Evolutionary conservation across 2,888 invertebrate species (phyloP).

Genomic region (Emmelina monodactyla): DNA sequence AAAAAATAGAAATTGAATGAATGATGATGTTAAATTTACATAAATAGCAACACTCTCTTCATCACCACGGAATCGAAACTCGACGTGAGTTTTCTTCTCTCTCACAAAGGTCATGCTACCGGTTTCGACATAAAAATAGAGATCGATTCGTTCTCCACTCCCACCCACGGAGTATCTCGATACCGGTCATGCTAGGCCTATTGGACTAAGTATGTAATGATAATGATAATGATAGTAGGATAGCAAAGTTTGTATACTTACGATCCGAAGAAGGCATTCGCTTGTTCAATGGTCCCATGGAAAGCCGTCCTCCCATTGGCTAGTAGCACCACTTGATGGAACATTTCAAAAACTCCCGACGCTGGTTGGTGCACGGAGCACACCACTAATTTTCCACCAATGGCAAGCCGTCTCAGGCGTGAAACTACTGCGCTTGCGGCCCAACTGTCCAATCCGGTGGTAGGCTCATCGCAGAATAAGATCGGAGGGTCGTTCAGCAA

Average conservation of each 20-base stretch:
- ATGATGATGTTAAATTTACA: too few relatives aligned
- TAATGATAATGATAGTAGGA: too few relatives aligned
- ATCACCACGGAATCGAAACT: too few relatives aligned
- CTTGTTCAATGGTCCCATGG: conserved; percentile 77
- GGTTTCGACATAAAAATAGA: too few relatives aligned
- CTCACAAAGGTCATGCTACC: too few relatives aligned
- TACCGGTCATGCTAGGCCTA: too few relatives aligned
- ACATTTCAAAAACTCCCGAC: conserved; percentile 83
- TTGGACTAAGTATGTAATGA: too few relatives aligned
- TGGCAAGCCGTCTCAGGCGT: conserved; percentile 70
- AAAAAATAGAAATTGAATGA: too few relatives aligned
- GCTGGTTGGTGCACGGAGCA: conserved; percentile 93
- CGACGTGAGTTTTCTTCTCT: too few relatives aligned
- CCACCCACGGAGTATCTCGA: too few relatives aligned
- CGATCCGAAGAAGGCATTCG: conserved; percentile 74
- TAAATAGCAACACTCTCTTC: too few relatives aligned
- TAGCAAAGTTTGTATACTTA: conserved; percentile 48
- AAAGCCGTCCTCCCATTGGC: conserved; percentile 81
- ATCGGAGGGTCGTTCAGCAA: conserved; percentile 87
- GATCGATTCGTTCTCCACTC: too few relatives aligned
- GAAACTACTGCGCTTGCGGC: conserved; percentile 83
- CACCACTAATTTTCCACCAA: conserved; percentile 78
- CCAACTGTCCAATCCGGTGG: conserved; percentile 90
- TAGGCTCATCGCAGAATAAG: conserved; percentile 93
- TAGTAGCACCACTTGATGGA: conserved; percentile 80